These are phyloP conservation scores for Slavum lentiscoides DNA, from an alignment of 2,888 invertebrate genomes.

Conservation along the genomic window DNA sequence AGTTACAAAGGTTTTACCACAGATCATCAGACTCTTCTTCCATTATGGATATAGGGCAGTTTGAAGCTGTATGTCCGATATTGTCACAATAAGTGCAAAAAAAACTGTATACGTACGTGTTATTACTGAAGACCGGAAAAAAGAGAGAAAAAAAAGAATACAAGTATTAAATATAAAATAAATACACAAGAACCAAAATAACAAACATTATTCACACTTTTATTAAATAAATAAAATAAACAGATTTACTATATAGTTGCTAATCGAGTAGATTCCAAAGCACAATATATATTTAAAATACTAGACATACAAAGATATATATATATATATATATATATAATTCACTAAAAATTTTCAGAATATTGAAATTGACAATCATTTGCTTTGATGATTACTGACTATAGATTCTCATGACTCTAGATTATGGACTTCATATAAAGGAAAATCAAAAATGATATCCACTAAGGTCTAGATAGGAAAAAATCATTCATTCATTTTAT, in stretches of 20 bases:
- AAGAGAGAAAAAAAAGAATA: constrained; percentile 18
- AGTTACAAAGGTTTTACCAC: constrained; percentile 1
- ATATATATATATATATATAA: no score
- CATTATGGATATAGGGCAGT: constrained; percentile 38
- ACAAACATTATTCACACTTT: neutral
- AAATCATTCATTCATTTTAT: no score
- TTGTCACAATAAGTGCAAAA: constrained; percentile 44
- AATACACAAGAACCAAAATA: constrained; percentile 8
- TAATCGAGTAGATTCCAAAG: neutral
- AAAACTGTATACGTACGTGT: neutral
- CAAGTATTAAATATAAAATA: constrained; percentile 28
- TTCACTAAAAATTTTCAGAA: no score
- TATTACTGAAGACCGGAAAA: constrained; percentile 39
- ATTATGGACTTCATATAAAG: no score
- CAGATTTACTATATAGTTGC: neutral
- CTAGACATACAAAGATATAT: neutral
- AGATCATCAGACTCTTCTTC: neutral
- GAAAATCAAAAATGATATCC: no score
- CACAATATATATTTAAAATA: neutral
- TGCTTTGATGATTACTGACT: no score
- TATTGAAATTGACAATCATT: no score
- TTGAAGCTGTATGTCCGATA: constrained; percentile 22
- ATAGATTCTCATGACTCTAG: no score
- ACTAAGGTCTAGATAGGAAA: no score
- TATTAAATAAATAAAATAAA: neutral